Evolutionary conservation across 2,888 invertebrate genomes (phyloP).

Genomic region (Calameuta filiformis): DNA sequence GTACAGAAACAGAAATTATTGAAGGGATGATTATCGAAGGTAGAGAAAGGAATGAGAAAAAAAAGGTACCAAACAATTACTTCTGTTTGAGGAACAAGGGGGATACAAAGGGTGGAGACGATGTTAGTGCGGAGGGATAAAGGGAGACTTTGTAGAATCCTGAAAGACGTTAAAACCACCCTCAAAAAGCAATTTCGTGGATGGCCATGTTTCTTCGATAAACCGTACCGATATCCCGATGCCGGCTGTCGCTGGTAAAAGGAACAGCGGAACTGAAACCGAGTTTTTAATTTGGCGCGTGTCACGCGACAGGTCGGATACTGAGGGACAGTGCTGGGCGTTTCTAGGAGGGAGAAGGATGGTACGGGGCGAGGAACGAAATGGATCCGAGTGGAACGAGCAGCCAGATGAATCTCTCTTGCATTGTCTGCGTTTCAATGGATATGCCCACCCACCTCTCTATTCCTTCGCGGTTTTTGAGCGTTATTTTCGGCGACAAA

Average conservation of each 20-base stretch:
- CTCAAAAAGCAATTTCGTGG: not conserved
- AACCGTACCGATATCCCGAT: slow-evolving; percentile 51
- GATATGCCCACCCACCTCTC: slow-evolving; percentile 51
- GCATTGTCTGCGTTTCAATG: slow-evolving; percentile 63
- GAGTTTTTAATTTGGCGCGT: slow-evolving; percentile 65
- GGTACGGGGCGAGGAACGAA: slow-evolving; percentile 30
- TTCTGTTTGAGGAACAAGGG: not conserved
- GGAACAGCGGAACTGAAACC: slow-evolving; percentile 53
- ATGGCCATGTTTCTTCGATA: slow-evolving; percentile 32
- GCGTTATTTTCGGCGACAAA: slow-evolving; percentile 64
- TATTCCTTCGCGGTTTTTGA: slow-evolving; percentile 49
- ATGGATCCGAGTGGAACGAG: slow-evolving; percentile 47
- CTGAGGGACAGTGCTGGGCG: slow-evolving; percentile 5
- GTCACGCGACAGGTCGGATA: slow-evolving; percentile 49
- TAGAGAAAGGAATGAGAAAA: not conserved
- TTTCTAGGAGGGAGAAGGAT: slow-evolving; percentile 25
- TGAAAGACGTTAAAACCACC: not conserved
- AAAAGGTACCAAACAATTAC: not conserved
- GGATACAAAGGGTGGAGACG: not conserved
- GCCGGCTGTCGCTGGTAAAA: slow-evolving; percentile 45
- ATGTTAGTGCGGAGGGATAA: not conserved
- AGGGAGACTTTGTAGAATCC: not conserved
- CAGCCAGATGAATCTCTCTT: slow-evolving; percentile 60
- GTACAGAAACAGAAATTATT: not conserved
- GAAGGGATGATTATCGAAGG: not conserved